These are phyloP conservation scores for Pyrgilauda ruficollis DNA, from an alignment of 2,113 vertebrate species.

Conservation along the genomic window DNA sequence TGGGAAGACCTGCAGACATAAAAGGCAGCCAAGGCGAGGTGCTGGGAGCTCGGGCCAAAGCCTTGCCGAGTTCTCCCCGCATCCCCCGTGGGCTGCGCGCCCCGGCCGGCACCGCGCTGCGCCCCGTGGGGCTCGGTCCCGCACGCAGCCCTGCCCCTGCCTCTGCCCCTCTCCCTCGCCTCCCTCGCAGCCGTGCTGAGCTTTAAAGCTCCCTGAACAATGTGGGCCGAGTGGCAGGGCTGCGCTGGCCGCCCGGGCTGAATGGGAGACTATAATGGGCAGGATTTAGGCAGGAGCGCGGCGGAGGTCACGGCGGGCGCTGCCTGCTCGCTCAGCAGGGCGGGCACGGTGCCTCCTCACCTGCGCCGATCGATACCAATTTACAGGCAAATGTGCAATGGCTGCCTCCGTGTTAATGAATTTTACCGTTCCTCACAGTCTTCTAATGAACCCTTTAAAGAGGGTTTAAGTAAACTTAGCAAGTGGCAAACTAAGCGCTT, in stretches of 20 bases:
- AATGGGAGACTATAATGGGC: slow-evolving; percentile 63
- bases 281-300: slow-evolving; percentile 65
- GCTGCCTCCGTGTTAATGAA: slow-evolving; percentile 81
- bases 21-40: background rate
- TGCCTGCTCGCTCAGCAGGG: slow-evolving; percentile 62
- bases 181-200: slow-evolving; percentile 56
- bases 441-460: slow-evolving; percentile 78
- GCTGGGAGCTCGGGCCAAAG: background rate
- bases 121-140: background rate
- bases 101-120: background rate
- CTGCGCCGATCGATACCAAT: slow-evolving; percentile 82
- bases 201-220: slow-evolving; percentile 74
- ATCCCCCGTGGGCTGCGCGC: background rate
- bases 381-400: slow-evolving; percentile 82
- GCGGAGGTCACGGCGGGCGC: slow-evolving; percentile 59
- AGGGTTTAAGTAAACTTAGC: slow-evolving; percentile 78
- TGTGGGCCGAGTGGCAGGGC: slow-evolving; percentile 61
- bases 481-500: slow-evolving; percentile 60
- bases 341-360: slow-evolving; percentile 69
- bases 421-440: slow-evolving; percentile 75
- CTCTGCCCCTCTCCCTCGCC: slow-evolving; percentile 69
- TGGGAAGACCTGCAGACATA: background rate
- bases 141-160: background rate
- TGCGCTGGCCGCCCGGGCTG: slow-evolving; percentile 49
- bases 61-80: background rate